phyloP scores from a whole-genome alignment of 2,797 vertebrate species.

The Myotis vivesi region DNA sequence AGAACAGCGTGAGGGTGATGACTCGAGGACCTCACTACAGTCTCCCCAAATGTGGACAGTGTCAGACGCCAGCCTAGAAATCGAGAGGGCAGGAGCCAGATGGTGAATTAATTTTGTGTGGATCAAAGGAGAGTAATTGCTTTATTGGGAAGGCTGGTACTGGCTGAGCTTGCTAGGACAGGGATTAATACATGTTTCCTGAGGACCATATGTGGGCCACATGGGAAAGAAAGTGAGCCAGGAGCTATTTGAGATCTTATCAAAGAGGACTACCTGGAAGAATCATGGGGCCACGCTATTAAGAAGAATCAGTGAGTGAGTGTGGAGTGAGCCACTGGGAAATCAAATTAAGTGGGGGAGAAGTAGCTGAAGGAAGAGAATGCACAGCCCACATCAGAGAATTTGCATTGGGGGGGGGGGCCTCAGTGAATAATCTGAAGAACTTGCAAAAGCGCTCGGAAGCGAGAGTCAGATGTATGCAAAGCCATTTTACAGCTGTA shows the following conservation, averaged over 20 bases:
- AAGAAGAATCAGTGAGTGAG: background rate
- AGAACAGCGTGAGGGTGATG: background rate
- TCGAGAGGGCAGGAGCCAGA: background rate
- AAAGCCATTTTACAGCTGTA: background rate
- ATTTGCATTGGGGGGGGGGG: background rate
- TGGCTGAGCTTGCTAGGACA: background rate
- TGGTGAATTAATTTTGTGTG: background rate
- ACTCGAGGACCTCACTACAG: background rate
- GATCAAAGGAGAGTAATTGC: conserved; percentile 23
- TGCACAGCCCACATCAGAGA: background rate
- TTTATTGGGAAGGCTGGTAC: conserved; percentile 23
- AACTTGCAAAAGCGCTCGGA: background rate
- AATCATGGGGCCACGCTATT: background rate
- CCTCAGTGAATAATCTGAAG: background rate
- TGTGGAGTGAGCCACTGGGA: background rate
- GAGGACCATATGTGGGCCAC: background rate
- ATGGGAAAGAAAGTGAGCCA: background rate
- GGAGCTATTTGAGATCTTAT: background rate
- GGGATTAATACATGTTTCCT: conserved; percentile 4
- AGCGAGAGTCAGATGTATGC: background rate
- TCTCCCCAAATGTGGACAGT: background rate
- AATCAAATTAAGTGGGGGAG: background rate
- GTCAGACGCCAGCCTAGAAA: conserved; percentile 1
- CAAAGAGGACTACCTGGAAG: conserved; percentile 3
- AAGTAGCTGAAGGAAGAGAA: background rate